These are phyloP conservation scores for Corapipo altera DNA, from an alignment of 2,113 vertebrate genomes.

Conservation along the genomic window DNA sequence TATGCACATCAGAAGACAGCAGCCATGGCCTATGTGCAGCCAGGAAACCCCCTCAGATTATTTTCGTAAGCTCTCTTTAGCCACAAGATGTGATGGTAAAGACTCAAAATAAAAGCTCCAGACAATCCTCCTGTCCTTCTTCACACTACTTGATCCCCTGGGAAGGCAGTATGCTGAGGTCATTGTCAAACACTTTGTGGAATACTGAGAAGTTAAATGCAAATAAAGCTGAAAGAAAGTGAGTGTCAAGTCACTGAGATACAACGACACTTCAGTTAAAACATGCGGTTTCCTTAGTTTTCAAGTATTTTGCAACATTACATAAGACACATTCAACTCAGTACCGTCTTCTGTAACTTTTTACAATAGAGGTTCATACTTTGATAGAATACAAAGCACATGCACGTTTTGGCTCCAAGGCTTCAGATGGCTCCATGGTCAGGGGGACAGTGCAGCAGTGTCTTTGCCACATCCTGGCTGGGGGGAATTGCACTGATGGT, in stretches of 20 bases:
- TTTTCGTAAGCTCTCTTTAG: background rate
- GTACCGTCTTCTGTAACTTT: background rate
- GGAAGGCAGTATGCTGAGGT: background rate
- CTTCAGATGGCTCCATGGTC: background rate
- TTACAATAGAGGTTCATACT: background rate
- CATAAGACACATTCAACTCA: background rate
- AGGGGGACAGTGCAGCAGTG: background rate
- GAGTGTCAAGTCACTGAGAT: background rate
- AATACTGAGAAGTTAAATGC: background rate
- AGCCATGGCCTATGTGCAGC: background rate
- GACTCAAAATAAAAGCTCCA: background rate
- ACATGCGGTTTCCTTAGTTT: background rate
- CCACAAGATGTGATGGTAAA: background rate
- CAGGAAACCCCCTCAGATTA: background rate
- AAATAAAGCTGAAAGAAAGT: background rate
- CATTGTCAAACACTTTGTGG: background rate
- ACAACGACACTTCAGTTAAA: background rate
- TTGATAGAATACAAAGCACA: background rate
- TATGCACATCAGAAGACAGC: background rate
- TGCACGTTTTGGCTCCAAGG: background rate
- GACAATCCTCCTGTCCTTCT: background rate
- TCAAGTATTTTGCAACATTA: background rate
- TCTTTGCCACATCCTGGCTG: accelerated
- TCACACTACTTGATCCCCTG: background rate
- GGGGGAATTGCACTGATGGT: background rate